Base-by-base conservation (phyloP, 2,888 invertebrate species). In the Ferdinandea cuprea region DNA sequence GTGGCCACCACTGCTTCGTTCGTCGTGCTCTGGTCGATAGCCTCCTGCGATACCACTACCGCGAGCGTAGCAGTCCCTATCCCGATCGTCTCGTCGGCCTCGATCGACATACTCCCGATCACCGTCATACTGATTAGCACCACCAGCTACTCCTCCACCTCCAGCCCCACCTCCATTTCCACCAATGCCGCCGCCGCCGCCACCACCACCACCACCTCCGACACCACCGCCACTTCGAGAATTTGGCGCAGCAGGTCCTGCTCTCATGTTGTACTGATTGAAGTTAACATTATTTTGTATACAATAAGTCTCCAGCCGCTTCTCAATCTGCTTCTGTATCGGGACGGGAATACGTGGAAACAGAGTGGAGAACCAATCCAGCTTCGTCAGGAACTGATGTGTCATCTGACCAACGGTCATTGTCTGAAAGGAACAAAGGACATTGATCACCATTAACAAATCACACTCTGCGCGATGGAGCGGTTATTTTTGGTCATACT, bases 341-440 rank as follows among this genome's bases (percentile, higher is more conserved):
- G 99, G 99, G 77, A 99, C 99, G 0, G 99, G 99, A 90, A 99
- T 99, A 86, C 99, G 93, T 0, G 99, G 99, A 90, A 99, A 99
- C 15, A 99, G 92, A 0, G 99, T 99, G 44, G 97, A 97, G 92
- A 98, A 99, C 99, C 99, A 99, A 90, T 99, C 99, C 73, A 99
- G 92, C 90, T 99, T 98, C 74, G 97, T 95, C 65, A 99, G 93
- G 93, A 97, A 97, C 90, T 98, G 97, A 44, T 97, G 94, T 13
- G 97, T 93, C 92, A 99, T 95, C 86, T 96, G 96, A 0, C 99
- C 99, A 72, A 99, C 96, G 19, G 96, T 96, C 93, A 98, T 96
- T 46, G 91, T 86, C 90, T 91, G 65, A 6, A 46, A 69, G 3
- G 8, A 30, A 66, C 9, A 72, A 58, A 48, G 1, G 6, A 65